Conservation (phyloP, 2,888 invertebrate genomes). For the Melieria omissa region DNA sequence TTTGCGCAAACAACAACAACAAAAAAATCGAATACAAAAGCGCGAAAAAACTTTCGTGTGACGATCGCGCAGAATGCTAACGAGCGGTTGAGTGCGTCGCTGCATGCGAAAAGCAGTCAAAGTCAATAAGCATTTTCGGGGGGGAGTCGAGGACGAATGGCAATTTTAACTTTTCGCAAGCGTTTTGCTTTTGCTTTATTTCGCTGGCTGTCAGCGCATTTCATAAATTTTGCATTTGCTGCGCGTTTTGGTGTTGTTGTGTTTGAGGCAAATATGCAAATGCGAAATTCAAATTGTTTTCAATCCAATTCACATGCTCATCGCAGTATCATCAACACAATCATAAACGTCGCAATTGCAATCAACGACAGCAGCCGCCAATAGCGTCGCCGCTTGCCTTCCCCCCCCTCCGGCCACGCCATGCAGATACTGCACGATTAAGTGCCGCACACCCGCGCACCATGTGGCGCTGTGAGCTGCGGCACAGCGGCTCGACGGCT, state of each 20-base stretch:
- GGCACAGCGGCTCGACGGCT: no score
- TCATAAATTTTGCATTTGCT: constrained; percentile 9
- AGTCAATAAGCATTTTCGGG: neutral
- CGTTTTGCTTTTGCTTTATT: neutral
- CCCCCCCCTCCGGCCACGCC: no score
- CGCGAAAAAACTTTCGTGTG: neutral
- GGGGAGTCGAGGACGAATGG: neutral
- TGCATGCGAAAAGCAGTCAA: no score
- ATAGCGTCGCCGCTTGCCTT: neutral
- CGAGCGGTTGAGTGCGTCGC: no score
- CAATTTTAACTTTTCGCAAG: constrained; percentile 9
- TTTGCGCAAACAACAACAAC: neutral
- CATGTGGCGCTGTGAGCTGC: no score
- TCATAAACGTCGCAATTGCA: constrained; percentile 15
- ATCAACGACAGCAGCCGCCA: constrained; percentile 15
- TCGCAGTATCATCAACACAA: constrained; percentile 6
- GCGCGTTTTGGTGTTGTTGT: neutral
- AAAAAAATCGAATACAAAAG: neutral
- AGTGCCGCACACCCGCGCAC: no score
- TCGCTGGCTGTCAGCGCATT: neutral
- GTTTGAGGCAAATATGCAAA: constrained; percentile 8
- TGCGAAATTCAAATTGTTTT: constrained; percentile 20
- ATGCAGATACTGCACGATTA: no score
- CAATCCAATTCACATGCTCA: constrained; percentile 25
- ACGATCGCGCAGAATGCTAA: no score